A percentile compares a stretch with the other conserved stretches of the same genome.
phyloP scores from a whole-genome alignment of 1,140 invertebrate genomes.

The Nasonia giraulti region DNA sequence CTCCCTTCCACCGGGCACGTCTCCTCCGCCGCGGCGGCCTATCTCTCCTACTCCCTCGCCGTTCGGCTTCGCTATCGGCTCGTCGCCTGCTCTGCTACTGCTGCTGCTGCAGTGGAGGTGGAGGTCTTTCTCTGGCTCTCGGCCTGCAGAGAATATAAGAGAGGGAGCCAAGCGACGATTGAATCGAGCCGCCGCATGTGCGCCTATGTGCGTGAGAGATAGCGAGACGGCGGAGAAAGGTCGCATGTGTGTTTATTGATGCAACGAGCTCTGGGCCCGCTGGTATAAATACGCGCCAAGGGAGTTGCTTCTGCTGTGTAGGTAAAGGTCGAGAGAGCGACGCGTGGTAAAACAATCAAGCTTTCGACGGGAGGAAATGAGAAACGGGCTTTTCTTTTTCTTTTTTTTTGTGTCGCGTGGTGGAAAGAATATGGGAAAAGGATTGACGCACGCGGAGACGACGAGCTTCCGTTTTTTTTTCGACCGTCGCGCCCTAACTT shows the following conservation, averaged over 20 bases:
- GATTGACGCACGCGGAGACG: not conserved
- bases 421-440: not conserved
- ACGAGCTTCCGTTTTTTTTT: not conserved
- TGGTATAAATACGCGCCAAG: not conserved
- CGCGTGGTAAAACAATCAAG: not conserved
- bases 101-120: not conserved
- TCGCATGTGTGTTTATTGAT: conserved; percentile 41
- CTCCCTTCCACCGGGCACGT: not conserved
- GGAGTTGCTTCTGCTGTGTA: no score
- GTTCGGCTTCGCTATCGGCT: not conserved
- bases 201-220: conserved; percentile 13
- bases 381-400: not conserved
- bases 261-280: not conserved
- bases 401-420: not conserved
- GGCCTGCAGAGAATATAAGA: not conserved
- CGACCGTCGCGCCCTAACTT: no score
- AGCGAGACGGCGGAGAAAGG: conserved; percentile 19
- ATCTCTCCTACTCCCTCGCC: conserved; percentile 22
- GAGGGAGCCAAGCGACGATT: not conserved
- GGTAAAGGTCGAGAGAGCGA: no score
- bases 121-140: conserved; percentile 23
- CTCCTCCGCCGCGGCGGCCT: not conserved
- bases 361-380: conserved; percentile 10
- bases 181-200: not conserved
- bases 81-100: no score